phyloP scores from a whole-genome alignment of 2,113 vertebrate genomes.

The Zapornia atra region DNA sequence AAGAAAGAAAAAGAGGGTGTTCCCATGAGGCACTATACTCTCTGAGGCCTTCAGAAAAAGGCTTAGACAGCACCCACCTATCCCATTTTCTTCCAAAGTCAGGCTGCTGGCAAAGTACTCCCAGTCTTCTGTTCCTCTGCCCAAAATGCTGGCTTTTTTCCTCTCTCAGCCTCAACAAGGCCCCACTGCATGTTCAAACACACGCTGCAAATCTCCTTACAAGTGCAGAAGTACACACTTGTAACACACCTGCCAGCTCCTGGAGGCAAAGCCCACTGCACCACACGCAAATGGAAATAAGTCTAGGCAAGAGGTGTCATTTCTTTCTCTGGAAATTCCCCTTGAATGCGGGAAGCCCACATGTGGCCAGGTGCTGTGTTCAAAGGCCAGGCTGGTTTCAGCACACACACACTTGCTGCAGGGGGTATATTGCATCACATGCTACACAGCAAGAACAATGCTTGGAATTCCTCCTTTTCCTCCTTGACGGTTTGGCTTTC shows the following conservation, averaged over 20 bases:
- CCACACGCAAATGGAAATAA: neutral
- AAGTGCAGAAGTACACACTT: fast-evolving
- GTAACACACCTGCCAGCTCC: neutral
- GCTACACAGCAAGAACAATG: neutral
- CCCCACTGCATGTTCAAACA: neutral
- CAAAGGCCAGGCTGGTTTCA: neutral
- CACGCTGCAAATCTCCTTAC: neutral
- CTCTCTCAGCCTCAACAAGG: neutral
- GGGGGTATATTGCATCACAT: neutral
- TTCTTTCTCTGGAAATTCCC: neutral
- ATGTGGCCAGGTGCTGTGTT: fast-evolving
- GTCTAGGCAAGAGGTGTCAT: neutral
- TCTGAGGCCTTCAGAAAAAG: neutral
- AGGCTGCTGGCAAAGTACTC: neutral
- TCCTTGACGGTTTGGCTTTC: neutral
- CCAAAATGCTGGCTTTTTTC: neutral
- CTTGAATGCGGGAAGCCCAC: neutral
- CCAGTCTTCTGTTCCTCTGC: neutral
- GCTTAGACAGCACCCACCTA: neutral
- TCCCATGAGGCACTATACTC: neutral
- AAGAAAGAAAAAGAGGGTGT: neutral
- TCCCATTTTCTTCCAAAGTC: neutral
- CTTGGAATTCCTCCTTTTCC: neutral
- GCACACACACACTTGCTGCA: neutral
- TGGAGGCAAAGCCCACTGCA: neutral